A percentile compares a stretch with the other conserved stretches of the same genome.
phyloP scores from a whole-genome alignment of 1,140 invertebrate genomes.

The Aphidius ervi region DNA sequence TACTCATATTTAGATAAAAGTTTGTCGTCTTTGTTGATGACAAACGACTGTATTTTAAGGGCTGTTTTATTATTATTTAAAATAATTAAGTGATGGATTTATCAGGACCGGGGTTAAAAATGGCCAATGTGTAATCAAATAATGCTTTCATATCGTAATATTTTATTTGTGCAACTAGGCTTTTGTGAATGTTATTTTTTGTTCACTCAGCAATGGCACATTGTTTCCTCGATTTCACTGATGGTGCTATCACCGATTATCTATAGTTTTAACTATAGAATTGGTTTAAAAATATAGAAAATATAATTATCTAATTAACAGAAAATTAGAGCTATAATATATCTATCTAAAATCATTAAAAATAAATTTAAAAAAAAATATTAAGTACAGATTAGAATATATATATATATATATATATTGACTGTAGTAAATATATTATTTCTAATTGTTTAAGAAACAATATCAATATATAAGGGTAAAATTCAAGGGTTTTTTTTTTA shows the following conservation, averaged over 20 bases:
- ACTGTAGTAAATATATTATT: too few relatives aligned
- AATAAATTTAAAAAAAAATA: neutral
- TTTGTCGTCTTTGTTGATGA: too few relatives aligned
- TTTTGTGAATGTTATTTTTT: too few relatives aligned
- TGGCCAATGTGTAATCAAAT: neutral
- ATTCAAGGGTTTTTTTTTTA: neutral
- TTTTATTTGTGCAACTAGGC: too few relatives aligned
- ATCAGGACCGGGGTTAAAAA: neutral
- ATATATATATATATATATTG: too few relatives aligned
- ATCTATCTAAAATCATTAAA: neutral
- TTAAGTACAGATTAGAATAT: too few relatives aligned
- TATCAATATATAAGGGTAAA: neutral
- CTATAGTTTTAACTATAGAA: constrained; percentile 15
- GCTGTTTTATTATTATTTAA: too few relatives aligned
- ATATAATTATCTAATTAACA: neutral
- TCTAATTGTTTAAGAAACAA: too few relatives aligned
- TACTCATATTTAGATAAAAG: too few relatives aligned
- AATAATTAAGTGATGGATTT: too few relatives aligned
- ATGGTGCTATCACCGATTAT: constrained; percentile 10
- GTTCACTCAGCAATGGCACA: neutral
- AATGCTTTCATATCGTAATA: too few relatives aligned
- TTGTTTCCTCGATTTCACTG: constrained; percentile 14
- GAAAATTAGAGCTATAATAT: neutral
- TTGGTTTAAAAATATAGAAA: neutral
- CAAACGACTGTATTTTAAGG: too few relatives aligned